Evolutionary conservation across 2,888 invertebrate species (phyloP).

Genomic region (Octodonta nipae): DNA sequence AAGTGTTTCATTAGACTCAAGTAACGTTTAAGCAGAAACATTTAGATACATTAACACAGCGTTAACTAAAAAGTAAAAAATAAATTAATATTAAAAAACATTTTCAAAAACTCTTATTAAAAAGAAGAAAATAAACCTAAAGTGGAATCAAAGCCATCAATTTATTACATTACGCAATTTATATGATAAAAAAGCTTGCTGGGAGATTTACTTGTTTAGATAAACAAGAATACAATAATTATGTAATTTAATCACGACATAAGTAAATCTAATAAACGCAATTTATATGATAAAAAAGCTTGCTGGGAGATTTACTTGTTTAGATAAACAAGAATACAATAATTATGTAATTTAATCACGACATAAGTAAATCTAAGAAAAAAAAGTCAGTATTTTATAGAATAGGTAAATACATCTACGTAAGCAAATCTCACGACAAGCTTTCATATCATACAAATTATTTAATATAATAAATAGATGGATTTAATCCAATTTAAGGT

Average conservation of each 20-base stretch:
- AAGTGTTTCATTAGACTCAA: no score
- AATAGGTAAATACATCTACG: no score
- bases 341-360: no score
- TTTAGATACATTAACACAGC: no score
- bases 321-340: neutral
- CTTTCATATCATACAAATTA: neutral
- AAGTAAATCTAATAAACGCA: neutral
- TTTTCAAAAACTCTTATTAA: no score
- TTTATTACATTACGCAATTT: slow-evolving; percentile 4
- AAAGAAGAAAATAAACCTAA: slow-evolving; percentile 2
- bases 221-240: no score
- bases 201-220: neutral
- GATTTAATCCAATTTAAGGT: neutral
- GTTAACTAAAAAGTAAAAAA: no score
- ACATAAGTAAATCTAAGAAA: neutral
- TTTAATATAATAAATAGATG: neutral
- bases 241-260: no score
- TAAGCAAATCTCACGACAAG: no score
- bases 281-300: no score
- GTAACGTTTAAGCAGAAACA: no score
- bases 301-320: neutral
- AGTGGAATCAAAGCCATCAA: neutral
- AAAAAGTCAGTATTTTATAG: neutral
- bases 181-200: slow-evolving; percentile 3
- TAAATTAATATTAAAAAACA: no score